These are phyloP conservation scores for Antechinus stuartii DNA, from an alignment of 2,113 vertebrate species.

Conservation along the genomic window DNA sequence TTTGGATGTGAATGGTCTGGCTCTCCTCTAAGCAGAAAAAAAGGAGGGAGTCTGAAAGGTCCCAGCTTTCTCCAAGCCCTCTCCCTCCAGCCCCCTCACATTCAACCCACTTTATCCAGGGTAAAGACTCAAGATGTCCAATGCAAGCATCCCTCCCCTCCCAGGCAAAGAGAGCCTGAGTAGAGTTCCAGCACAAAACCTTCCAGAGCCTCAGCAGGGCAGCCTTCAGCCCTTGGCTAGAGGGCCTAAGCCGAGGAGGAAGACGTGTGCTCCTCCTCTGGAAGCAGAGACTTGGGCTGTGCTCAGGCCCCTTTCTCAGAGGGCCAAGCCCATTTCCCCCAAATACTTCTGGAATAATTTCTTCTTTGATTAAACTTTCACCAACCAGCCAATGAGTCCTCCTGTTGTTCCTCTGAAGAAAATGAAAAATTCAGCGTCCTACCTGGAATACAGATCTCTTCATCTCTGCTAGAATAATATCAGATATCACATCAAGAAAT, in stretches of 20 bases:
- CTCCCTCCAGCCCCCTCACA: background rate
- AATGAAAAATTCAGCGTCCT: slow-evolving; percentile 9
- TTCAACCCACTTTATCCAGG: background rate
- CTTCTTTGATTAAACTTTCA: slow-evolving; percentile 15
- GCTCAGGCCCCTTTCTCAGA: slow-evolving; percentile 49
- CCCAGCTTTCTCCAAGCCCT: background rate
- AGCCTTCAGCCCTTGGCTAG: slow-evolving; percentile 19
- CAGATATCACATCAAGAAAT: slow-evolving; percentile 44
- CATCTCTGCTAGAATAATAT: slow-evolving; percentile 17
- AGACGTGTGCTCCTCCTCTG: slow-evolving; percentile 15
- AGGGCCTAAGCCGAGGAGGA: background rate
- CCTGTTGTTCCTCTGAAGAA: slow-evolving; percentile 13
- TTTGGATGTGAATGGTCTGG: background rate
- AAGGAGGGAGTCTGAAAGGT: background rate
- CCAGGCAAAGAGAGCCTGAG: slow-evolving; percentile 19
- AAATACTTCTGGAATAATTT: slow-evolving; percentile 24
- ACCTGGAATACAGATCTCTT: background rate
- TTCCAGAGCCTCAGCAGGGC: slow-evolving; percentile 1
- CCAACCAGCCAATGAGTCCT: background rate
- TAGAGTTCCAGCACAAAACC: background rate
- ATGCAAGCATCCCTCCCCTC: background rate
- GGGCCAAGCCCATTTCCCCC: slow-evolving; percentile 16
- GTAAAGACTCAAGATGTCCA: background rate
- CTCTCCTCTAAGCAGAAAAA: background rate
- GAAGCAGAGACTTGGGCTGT: slow-evolving; percentile 29